Conservation (phyloP, 2,888 invertebrate genomes). For the Chrysolina haemoptera region DNA sequence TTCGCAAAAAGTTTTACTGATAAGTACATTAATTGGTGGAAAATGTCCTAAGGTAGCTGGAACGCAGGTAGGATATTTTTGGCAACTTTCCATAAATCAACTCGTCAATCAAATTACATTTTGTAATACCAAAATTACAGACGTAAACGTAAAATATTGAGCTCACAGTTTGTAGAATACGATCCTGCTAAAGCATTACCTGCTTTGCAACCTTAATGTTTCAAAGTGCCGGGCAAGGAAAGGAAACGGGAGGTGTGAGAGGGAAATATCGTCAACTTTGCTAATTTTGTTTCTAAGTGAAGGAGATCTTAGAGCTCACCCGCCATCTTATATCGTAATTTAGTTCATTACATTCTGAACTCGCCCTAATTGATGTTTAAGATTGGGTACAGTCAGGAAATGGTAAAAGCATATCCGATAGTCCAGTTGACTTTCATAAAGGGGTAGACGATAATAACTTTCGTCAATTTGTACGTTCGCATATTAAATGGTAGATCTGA, state of each 20-base stretch:
- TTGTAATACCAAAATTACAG: no score
- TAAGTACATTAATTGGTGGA: no score
- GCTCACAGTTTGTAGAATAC: neutral
- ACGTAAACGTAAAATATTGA: neutral
- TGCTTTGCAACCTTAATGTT: constrained; percentile 27
- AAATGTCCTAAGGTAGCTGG: no score
- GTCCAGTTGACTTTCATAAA: neutral
- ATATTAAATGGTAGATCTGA: neutral
- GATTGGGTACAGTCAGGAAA: constrained; percentile 55
- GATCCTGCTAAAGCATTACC: constrained; percentile 18
- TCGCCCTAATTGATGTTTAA: constrained; percentile 66
- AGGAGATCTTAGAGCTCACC: constrained; percentile 55
- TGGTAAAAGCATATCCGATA: neutral
- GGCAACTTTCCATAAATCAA: no score
- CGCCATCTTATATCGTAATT: constrained; percentile 63
- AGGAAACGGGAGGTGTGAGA: constrained; percentile 33
- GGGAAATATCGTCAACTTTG: constrained; percentile 53
- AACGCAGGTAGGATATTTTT: no score
- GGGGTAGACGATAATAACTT: neutral
- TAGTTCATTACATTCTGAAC: constrained; percentile 63
- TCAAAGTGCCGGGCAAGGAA: constrained; percentile 13
- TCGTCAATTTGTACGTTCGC: neutral
- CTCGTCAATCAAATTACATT: no score
- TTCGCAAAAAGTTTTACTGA: no score
- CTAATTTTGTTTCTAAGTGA: constrained; percentile 60